A percentile compares a stretch with the other conserved stretches of the same genome.
phyloP scores from a whole-genome alignment of 2,113 vertebrate species.

The Myrmophylax atrothorax region DNA sequence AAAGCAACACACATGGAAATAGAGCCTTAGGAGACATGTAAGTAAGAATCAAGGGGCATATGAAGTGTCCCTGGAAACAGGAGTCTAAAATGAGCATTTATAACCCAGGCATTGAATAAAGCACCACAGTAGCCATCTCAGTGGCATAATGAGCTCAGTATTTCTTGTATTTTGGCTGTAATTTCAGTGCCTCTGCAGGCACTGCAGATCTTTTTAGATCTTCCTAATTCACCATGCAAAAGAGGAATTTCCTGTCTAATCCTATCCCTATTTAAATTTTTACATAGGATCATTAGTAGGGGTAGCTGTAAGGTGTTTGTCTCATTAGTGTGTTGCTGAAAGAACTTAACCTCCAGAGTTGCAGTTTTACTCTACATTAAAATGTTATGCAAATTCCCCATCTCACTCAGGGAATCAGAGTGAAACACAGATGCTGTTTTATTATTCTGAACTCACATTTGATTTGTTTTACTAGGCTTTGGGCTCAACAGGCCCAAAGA shows the following conservation, averaged over 20 bases:
- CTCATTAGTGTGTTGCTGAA: slow-evolving; percentile 16
- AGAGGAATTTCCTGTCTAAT: slow-evolving; percentile 29
- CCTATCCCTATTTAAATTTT: slow-evolving; percentile 10
- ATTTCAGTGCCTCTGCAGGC: neutral
- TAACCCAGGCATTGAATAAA: neutral
- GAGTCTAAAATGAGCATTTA: neutral
- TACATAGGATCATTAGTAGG: neutral
- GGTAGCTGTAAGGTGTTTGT: slow-evolving; percentile 15
- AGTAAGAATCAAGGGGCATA: neutral
- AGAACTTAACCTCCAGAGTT: neutral
- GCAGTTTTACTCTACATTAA: neutral
- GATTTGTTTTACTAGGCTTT: slow-evolving; percentile 50
- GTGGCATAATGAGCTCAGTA: neutral
- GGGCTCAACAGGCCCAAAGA: neutral
- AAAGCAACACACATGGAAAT: neutral
- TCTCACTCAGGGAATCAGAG: neutral
- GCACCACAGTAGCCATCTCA: neutral
- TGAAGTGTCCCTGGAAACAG: neutral
- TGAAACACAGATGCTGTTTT: slow-evolving; percentile 29
- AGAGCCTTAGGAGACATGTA: neutral
- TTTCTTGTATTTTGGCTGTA: neutral
- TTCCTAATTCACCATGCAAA: slow-evolving; percentile 3
- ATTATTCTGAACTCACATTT: slow-evolving; percentile 45
- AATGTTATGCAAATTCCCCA: slow-evolving; percentile 36
- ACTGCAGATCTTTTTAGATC: neutral